A percentile compares a stretch with the other conserved stretches of the same genome.
Conservation (phyloP, 2,113 vertebrate species). For the Protobothrops mucrosquamatus region DNA sequence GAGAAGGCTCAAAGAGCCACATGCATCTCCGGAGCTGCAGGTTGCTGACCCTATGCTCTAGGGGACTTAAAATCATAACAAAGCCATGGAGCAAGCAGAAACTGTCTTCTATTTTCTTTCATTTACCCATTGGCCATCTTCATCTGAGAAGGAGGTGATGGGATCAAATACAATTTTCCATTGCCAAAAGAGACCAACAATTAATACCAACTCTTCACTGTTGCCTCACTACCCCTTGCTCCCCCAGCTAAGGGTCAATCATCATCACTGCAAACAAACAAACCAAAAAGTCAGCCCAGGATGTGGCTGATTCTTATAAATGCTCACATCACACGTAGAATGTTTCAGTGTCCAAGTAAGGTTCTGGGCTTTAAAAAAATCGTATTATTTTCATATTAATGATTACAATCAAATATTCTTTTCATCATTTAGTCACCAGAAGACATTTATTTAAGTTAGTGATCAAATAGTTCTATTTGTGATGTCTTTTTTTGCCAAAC, state of each 20-base stretch:
- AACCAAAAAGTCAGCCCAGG: background rate
- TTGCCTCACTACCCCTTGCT: too few relatives aligned
- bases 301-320: background rate
- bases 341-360: background rate
- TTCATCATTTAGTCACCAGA: background rate
- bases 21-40: too few relatives aligned
- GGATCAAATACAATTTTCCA: too few relatives aligned
- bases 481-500: conserved; percentile 4
- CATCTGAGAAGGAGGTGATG: too few relatives aligned
- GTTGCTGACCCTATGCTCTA: too few relatives aligned
- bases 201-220: background rate
- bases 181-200: background rate
- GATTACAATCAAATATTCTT: conserved; percentile 10
- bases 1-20: too few relatives aligned
- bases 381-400: background rate
- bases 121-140: too few relatives aligned
- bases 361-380: background rate
- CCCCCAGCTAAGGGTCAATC: background rate
- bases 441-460: background rate
- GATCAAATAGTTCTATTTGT: conserved; percentile 13
- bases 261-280: background rate
- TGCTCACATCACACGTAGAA: background rate
- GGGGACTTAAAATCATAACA: too few relatives aligned
- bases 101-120: too few relatives aligned
- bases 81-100: too few relatives aligned